These are phyloP conservation scores for Philotrypesis tridentata DNA, from an alignment of 1,140 invertebrate species.

Conservation along the genomic window DNA sequence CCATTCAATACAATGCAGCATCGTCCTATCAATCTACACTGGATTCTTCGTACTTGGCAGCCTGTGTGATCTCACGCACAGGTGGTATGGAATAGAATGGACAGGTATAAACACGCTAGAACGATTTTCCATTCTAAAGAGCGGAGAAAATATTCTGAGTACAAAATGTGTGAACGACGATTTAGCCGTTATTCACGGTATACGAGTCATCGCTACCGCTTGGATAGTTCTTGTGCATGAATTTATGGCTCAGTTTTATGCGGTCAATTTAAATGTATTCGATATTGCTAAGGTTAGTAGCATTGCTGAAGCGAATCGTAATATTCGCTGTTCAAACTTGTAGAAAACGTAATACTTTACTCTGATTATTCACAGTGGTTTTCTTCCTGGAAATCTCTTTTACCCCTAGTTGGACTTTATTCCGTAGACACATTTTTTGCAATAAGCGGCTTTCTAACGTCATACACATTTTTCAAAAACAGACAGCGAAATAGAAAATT, in stretches of 20 bases:
- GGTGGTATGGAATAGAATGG: background rate
- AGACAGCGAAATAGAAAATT: constrained; percentile 52
- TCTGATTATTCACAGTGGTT: constrained; percentile 52
- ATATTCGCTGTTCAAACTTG: no score
- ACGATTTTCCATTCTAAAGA: constrained; percentile 23
- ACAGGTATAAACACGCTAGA: background rate
- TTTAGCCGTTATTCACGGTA: constrained; percentile 35
- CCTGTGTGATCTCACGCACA: background rate
- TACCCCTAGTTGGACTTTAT: constrained; percentile 63
- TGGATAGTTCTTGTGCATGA: constrained; percentile 40
- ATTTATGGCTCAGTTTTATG: background rate
- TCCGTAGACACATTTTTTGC: constrained; percentile 8
- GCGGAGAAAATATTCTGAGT: constrained; percentile 8
- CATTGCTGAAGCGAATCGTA: background rate
- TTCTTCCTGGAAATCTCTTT: constrained; percentile 51
- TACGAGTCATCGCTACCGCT: constrained; percentile 25
- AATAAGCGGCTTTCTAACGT: constrained; percentile 4
- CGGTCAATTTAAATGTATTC: background rate
- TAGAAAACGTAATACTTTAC: background rate
- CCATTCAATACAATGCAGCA: constrained; percentile 6
- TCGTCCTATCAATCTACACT: background rate
- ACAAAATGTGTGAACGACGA: constrained; percentile 8
- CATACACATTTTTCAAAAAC: background rate
- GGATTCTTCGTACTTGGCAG: constrained; percentile 20
- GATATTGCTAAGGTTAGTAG: constrained; percentile 18